These are phyloP conservation scores for Anadara kagoshimensis DNA, from an alignment of 1,140 invertebrate genomes.

Conservation along the genomic window DNA sequence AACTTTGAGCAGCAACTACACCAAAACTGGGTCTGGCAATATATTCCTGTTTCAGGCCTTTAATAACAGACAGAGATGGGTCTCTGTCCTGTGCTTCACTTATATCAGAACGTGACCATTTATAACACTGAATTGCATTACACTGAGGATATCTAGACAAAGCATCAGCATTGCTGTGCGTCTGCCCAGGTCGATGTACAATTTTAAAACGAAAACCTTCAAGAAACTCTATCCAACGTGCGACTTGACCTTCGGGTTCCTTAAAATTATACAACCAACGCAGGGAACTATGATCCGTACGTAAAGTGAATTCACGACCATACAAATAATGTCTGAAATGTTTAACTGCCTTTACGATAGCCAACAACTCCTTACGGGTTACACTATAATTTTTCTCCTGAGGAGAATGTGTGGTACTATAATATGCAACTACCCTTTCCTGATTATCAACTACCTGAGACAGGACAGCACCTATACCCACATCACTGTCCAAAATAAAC, in stretches of 20 bases:
- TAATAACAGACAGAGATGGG: background rate
- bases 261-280: conserved; percentile 38
- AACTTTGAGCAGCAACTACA: conserved; percentile 6
- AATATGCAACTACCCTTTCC: conserved; percentile 47
- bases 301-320: conserved; percentile 34
- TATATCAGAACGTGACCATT: conserved; percentile 4
- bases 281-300: conserved; percentile 10
- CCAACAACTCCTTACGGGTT: conserved; percentile 48
- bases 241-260: conserved; percentile 41
- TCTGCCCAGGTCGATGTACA: conserved; percentile 41
- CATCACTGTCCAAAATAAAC: conserved; percentile 27
- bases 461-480: background rate
- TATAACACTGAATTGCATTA: conserved; percentile 1
- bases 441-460: conserved; percentile 22
- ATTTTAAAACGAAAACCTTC: conserved; percentile 51
- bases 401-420: conserved; percentile 33
- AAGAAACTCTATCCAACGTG: conserved; percentile 53
- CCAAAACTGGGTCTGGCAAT: background rate
- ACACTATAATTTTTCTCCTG: conserved; percentile 74
- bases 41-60: background rate
- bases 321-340: conserved; percentile 46
- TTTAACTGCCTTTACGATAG: conserved; percentile 30
- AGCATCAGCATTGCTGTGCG: conserved; percentile 54
- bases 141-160: conserved; percentile 33
- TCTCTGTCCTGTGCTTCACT: background rate